Evolutionary conservation across 2,797 vertebrate genomes (phyloP), one percentile per base, ranked within the genome.

Genomic region (Gymnopithys bicolor): DNA sequence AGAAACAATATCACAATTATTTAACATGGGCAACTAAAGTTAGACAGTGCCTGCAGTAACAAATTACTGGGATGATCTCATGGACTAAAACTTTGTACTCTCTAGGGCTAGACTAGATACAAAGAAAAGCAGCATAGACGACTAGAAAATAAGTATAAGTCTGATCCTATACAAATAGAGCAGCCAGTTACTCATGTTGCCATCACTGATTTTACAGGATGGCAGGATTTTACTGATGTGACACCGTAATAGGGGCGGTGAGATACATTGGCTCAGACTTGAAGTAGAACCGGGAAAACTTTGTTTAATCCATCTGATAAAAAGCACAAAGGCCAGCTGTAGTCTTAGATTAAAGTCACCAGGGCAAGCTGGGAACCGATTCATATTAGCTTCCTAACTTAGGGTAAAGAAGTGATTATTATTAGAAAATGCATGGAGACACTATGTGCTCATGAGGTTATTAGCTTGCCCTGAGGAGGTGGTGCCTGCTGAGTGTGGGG

Each of bases 51-150:
- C 64, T 78, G 63, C 43, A 80, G 82, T 89, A 88, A 95, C 55
- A 78, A 92, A 89, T 78, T 46, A 58, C 32, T 55, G 25, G 64
- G 79, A 94, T 94, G 93, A 96, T 56, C 94, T 97, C 91, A 94
- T 60, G 64, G 86, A 84, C 83, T 84, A 94, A 95, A 93, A 90
- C 62, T 97, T 80, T 62, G 66, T 84, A 59, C 59, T 92, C 89
- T 94, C 83, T 49, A 77, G 91, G 64, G 75, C 77, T 93, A 80
- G 74, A n/a, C 49, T 37, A 86, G 83, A 74, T 53, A 52, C 82
- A 93, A 95, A 85, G 78, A 92, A 90, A 94, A 63, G 58, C 43
- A 49, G 75, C 53, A 80, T 6, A 86, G 70, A 94, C 90, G 93
- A 86, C 58, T 92, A 81, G 49, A 96, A 90, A 89, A 51, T 79